Percentiles rank a stretch among this genome's conserved stretches.
phyloP scores from a whole-genome alignment of 1,140 invertebrate species.

The Drosophila lacertosa region DNA sequence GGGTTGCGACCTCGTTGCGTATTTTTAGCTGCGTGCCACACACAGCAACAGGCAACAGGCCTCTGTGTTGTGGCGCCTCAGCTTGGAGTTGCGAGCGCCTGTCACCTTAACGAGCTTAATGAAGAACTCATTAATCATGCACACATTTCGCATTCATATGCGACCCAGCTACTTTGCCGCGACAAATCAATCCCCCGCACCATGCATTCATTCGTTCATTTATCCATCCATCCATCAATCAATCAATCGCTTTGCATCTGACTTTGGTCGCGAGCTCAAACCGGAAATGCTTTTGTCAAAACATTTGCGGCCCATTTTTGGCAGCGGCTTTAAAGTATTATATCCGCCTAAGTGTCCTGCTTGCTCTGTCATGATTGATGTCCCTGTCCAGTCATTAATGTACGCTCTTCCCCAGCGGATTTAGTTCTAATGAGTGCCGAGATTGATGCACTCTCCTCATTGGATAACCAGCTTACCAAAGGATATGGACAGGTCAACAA shows the following conservation, averaged over 20 bases:
- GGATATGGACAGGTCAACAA: no score
- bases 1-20: constrained; percentile 30
- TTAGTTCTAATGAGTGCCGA: constrained; percentile 59
- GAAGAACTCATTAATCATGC: constrained; percentile 81
- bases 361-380: constrained; percentile 67
- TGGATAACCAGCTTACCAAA: neutral
- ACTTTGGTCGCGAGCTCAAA: constrained; percentile 54
- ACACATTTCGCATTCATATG: constrained; percentile 76
- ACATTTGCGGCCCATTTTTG: constrained; percentile 47
- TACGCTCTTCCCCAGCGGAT: constrained; percentile 35
- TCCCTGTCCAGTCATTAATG: constrained; percentile 33
- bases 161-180: constrained; percentile 56
- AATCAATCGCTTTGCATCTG: constrained; percentile 74
- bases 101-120: constrained; percentile 81
- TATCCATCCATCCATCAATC: constrained; percentile 60
- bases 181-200: constrained; percentile 66
- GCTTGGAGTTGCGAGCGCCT: constrained; percentile 40
- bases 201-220: neutral
- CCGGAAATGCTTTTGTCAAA: constrained; percentile 74
- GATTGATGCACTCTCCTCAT: constrained; percentile 48
- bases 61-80: constrained; percentile 22
- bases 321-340: constrained; percentile 66
- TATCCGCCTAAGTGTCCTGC: constrained; percentile 25
- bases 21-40: constrained; percentile 19
- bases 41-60: constrained; percentile 54